Evolutionary conservation across 1,140 invertebrate species (phyloP).

Genomic region (Lepeophtheirus salmonis): DNA sequence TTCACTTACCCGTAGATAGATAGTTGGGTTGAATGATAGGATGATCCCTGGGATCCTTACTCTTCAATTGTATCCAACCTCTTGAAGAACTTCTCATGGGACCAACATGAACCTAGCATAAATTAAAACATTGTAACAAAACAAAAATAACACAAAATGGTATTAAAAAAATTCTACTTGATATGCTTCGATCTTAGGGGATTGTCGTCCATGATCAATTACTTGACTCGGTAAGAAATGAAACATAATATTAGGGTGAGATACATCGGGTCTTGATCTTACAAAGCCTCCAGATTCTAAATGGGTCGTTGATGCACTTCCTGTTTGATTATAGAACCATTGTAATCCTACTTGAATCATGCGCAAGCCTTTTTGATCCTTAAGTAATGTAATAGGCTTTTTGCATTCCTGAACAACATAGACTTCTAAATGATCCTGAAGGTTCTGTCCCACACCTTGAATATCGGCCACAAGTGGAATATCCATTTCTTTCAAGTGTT

Average conservation of each 20-base stretch:
- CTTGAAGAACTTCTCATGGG: constrained; percentile 26
- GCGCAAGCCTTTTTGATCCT: constrained; percentile 14
- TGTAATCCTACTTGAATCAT: constrained; percentile 17
- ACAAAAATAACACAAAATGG: constrained; percentile 22
- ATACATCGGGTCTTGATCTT: neutral
- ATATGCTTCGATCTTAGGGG: constrained; percentile 37
- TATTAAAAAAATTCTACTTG: constrained; percentile 31
- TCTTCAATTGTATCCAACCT: constrained; percentile 26
- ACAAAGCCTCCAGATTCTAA: constrained; percentile 17
- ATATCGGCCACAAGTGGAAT: constrained; percentile 29
- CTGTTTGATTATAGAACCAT: constrained; percentile 17
- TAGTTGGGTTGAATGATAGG: constrained; percentile 36
- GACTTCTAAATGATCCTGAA: constrained; percentile 29
- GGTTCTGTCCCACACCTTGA: constrained; percentile 32
- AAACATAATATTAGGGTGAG: constrained; percentile 16
- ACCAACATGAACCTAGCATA: constrained; percentile 15
- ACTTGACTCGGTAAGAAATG: constrained; percentile 18
- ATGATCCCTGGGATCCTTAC: constrained; percentile 30
- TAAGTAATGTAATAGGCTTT: constrained; percentile 10
- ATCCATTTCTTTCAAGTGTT: constrained; percentile 28
- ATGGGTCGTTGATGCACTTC: constrained; percentile 4
- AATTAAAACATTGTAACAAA: neutral
- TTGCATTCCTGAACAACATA: constrained; percentile 18
- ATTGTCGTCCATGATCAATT: constrained; percentile 13
- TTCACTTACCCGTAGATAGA: constrained; percentile 20